Conservation (phyloP, 2,797 vertebrate genomes). For the Manis crassicaudata region DNA sequence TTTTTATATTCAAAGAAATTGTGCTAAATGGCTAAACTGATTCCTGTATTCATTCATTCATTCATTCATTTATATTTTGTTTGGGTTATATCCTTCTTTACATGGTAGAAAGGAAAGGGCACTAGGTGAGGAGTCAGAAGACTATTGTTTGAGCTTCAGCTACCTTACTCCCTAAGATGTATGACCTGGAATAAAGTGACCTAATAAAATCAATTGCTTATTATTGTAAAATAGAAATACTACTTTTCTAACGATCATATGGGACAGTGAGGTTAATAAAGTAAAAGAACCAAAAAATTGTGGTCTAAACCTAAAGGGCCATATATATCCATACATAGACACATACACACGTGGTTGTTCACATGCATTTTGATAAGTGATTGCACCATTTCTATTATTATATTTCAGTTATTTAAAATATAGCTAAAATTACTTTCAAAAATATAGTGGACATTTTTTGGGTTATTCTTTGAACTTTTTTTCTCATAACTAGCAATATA, state of each 20-base stretch:
- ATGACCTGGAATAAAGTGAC: not conserved
- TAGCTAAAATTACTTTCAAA: not conserved
- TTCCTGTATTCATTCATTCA: not conserved
- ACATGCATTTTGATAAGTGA: not conserved
- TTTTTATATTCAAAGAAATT: conserved; percentile 4
- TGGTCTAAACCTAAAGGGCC: not conserved
- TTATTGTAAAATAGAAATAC: not conserved
- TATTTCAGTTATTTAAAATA: not conserved
- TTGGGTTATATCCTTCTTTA: not conserved
- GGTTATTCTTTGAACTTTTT: not conserved
- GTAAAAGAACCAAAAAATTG: not conserved
- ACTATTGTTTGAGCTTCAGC: not conserved
- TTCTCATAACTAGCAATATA: not conserved
- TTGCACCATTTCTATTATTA: not conserved
- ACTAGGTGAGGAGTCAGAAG: not conserved
- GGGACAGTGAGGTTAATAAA: not conserved
- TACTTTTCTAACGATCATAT: not conserved
- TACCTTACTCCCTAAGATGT: not conserved
- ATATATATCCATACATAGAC: not conserved
- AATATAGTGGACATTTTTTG: not conserved
- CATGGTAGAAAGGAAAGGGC: not conserved
- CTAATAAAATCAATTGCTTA: not conserved
- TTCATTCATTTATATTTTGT: not conserved
- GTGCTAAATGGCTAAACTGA: not conserved
- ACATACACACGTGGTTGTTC: not conserved